Percentiles rank a stretch among this genome's conserved stretches.
Conservation (phyloP, 2,797 vertebrate species). For the Phoebastria nigripes region DNA sequence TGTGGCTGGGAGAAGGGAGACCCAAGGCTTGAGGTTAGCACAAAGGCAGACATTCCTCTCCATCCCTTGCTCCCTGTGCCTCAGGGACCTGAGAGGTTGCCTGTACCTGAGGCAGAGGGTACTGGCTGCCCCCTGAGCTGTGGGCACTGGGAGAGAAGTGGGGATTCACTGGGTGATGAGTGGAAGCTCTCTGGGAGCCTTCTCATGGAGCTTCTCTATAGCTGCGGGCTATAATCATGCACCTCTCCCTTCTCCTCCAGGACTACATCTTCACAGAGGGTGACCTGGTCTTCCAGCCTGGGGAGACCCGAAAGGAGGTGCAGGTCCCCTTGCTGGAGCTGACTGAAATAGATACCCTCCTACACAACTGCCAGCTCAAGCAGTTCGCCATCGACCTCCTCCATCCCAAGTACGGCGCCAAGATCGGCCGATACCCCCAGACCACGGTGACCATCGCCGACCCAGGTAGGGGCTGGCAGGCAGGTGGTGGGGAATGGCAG, state of each 20-base stretch:
- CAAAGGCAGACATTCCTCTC: not conserved
- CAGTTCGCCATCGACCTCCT: slow-evolving; percentile 90
- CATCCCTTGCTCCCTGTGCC: not conserved
- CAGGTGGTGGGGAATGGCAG: not conserved
- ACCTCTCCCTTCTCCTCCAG: slow-evolving; percentile 62
- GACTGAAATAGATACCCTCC: slow-evolving; percentile 83
- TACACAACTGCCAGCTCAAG: slow-evolving; percentile 83
- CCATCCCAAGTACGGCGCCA: slow-evolving; percentile 88
- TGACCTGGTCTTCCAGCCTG: slow-evolving; percentile 84
- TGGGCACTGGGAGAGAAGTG: not conserved
- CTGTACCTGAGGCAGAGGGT: not conserved
- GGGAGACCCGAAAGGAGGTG: slow-evolving; percentile 88
- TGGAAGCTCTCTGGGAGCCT: not conserved
- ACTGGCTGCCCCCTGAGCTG: not conserved
- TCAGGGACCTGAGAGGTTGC: not conserved
- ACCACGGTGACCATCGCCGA: slow-evolving; percentile 88
- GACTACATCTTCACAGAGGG: slow-evolving; percentile 88
- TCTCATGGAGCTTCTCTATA: not conserved
- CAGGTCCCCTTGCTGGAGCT: slow-evolving; percentile 88
- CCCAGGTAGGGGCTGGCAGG: slow-evolving; percentile 72
- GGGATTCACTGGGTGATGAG: not conserved
- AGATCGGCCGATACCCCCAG: slow-evolving; percentile 86
- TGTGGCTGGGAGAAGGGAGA: not conserved
- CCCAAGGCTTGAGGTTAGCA: not conserved
- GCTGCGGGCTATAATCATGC: rapidly evolving